These are phyloP conservation scores for Blastobasis lacticolella DNA, from an alignment of 2,888 invertebrate genomes.

Conservation along the genomic window DNA sequence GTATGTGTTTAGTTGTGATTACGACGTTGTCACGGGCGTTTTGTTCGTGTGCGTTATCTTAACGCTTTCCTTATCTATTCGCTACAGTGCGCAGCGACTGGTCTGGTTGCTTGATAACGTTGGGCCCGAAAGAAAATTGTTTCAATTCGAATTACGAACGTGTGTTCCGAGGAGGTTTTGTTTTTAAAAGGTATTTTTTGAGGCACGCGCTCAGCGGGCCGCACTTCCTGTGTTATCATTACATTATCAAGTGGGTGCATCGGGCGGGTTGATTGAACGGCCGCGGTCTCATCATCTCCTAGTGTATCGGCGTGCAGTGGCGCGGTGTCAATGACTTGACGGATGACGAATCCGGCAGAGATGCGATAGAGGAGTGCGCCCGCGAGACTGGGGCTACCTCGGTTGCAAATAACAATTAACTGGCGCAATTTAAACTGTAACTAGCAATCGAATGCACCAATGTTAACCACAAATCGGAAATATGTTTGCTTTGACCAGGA, in stretches of 20 bases:
- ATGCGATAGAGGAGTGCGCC: constrained; percentile 5
- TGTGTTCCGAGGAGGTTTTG: constrained; percentile 1
- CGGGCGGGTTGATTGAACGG: constrained; percentile 57
- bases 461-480: too few relatives aligned
- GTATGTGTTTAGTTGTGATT: constrained; percentile 24
- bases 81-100: constrained; percentile 1
- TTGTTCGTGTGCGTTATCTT: constrained; percentile 42
- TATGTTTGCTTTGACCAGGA: too few relatives aligned
- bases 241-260: constrained; percentile 53
- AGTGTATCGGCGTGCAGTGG: constrained; percentile 54
- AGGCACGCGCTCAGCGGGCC: neutral
- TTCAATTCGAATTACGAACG: neutral
- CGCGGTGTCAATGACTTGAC: constrained; percentile 67
- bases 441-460: too few relatives aligned
- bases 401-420: too few relatives aligned
- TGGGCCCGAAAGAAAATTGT: neutral
- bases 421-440: too few relatives aligned
- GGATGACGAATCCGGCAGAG: constrained; percentile 51
- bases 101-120: neutral
- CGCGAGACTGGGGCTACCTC: too few relatives aligned
- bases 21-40: constrained; percentile 11
- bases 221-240: constrained; percentile 23
- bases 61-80: constrained; percentile 16
- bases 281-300: constrained; percentile 55
- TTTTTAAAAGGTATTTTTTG: constrained; percentile 15